Evolutionary conservation across 35 echinoderm and acorn worm genomes (phyloP).

Genomic region (Diadema setosum): DNA sequence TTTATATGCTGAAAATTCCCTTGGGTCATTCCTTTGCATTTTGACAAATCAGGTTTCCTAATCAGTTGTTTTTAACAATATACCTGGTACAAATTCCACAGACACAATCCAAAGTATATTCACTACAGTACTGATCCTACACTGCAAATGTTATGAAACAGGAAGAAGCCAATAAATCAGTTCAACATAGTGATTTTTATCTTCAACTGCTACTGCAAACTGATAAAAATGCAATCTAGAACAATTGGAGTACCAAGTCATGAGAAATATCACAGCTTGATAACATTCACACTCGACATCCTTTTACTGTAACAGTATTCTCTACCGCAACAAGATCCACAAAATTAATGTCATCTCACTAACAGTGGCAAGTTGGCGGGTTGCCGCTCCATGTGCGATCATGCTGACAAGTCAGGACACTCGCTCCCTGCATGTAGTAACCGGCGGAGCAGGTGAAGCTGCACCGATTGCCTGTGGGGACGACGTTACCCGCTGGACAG

Average conservation of each 20-base stretch:
- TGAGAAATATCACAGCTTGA: not conserved
- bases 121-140: too few relatives aligned
- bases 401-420: not conserved
- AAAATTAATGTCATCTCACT: not conserved
- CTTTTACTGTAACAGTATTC: not conserved
- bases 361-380: conserved; percentile 31
- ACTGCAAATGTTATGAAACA: too few relatives aligned
- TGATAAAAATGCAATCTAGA: not conserved
- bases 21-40: too few relatives aligned
- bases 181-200: not conserved
- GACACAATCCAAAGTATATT: not conserved
- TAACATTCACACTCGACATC: not conserved
- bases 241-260: not conserved
- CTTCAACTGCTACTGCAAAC: not conserved
- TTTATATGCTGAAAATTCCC: too few relatives aligned
- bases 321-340: not conserved
- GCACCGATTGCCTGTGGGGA: conserved; percentile 15
- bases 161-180: not conserved
- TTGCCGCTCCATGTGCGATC: conserved; percentile 7
- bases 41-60: not conserved
- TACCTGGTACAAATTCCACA: not conserved
- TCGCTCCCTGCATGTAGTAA: not conserved
- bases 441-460: conserved; percentile 5
- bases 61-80: not conserved
- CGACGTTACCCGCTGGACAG: not conserved